Evolutionary conservation across 2,113 vertebrate species (phyloP).

Genomic region (Macquaria australasica): DNA sequence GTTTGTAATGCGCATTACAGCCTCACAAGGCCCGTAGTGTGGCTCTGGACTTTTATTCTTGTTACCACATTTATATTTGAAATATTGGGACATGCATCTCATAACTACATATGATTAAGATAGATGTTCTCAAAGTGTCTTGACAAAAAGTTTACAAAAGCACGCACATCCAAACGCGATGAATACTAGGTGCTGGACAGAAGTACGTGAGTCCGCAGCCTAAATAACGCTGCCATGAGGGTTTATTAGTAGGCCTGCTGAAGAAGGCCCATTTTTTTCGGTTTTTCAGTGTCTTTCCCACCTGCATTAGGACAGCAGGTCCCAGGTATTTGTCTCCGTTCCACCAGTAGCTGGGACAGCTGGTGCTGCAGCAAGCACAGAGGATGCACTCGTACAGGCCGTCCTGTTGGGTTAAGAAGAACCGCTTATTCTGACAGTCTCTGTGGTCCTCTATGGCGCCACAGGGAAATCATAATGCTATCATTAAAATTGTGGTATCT

Average conservation of each 20-base stretch:
- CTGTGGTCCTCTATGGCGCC: not conserved
- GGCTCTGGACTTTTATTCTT: not conserved
- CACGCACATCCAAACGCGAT: too few species aligned
- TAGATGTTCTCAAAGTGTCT: not conserved
- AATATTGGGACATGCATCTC: not conserved
- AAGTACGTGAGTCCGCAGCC: too few species aligned
- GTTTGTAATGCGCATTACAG: not conserved
- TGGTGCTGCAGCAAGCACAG: constrained; percentile 96
- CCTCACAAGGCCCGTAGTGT: not conserved
- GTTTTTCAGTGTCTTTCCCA: constrained; percentile 48
- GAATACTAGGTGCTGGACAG: too few species aligned
- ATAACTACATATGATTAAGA: not conserved
- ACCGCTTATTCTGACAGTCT: constrained; percentile 3
- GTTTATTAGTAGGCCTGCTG: too few species aligned
- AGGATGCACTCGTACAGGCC: constrained; percentile 95
- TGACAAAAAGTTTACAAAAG: not conserved
- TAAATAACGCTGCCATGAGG: too few species aligned
- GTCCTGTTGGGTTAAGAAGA: constrained; percentile 81
- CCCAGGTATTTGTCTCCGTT: constrained; percentile 94
- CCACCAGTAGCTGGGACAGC: constrained; percentile 98
- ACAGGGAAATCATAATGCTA: not conserved
- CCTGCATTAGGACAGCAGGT: constrained; percentile 96
- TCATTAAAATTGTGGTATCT: not conserved
- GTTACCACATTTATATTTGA: not conserved
- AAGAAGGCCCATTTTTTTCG: too few species aligned